Base-by-base conservation (phyloP, 2,888 invertebrate species). In the Hololepta plana region DNA sequence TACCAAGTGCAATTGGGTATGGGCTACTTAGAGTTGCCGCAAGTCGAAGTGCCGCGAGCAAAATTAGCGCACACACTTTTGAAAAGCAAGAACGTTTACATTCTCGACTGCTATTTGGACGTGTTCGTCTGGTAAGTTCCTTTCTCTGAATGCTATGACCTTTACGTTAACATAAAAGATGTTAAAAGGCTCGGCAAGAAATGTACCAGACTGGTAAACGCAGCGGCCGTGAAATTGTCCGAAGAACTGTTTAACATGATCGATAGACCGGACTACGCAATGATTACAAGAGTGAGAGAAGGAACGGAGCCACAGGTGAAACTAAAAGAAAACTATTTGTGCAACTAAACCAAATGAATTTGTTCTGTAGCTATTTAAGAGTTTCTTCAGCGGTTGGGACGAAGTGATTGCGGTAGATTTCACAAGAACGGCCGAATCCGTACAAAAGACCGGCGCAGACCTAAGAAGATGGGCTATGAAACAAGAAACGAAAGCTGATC, bases 401-500 rank as follows among this genome's bases (percentile, higher is more conserved):
- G 96, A 98, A 56, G 91, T 98, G 10, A 88, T 98, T 42, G 93
- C 91, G 0, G 96, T 96, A 4, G 98, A 99, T 60, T 98, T 91
- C 55, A 98, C 98, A 1, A 70, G 96, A 36, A 96, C 96, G 0
- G 95, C 95, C 0, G 93, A 91, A 49, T 95, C 95, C 0, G 95
- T 98, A 1, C 81, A 81, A 19, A 74, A 88, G 44, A 88, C 96
- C 9, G 98, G 98, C 8, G 93, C 91, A 1, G 93, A 98, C 60
- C 64, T 98, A 33, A 85, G 77, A 6, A 75, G 79, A 51, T 88
- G 88, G 88, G 87, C 87, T 1, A 72, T 71, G 35, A 69, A 79
- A 38, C 87, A 87, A 55, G 84, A 87, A 51, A 85, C 87, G 3
- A 82, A 77, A 62, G 84, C 91, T 28, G 98, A 98, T 55, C 60